Conservation (phyloP, 2,888 invertebrate genomes). For the Caenorhabditis japonica region DNA sequence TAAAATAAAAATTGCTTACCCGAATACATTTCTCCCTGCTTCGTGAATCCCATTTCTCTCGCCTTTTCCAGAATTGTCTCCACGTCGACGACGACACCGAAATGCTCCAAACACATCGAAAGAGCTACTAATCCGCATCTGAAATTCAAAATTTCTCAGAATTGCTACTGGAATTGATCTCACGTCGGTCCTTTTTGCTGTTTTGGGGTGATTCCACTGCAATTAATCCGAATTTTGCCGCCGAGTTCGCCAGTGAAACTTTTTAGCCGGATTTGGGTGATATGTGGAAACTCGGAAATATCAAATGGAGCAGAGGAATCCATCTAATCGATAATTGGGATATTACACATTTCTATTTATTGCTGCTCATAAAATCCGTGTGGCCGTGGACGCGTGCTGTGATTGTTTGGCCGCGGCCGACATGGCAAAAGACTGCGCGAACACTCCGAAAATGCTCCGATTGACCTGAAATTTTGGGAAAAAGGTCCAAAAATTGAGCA, state of each 20-base stretch:
- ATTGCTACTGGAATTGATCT: slow-evolving; percentile 27
- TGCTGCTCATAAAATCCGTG: too few relatives aligned
- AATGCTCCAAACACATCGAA: slow-evolving; percentile 47
- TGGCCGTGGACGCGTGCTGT: too few relatives aligned
- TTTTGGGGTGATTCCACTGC: slow-evolving; percentile 17
- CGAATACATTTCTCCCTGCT: slow-evolving; percentile 87
- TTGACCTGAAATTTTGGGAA: too few relatives aligned
- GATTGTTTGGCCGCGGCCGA: too few relatives aligned
- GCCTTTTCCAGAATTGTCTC: slow-evolving; percentile 81
- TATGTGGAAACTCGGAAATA: slow-evolving; percentile 18
- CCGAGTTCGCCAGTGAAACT: slow-evolving; percentile 23
- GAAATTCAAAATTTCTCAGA: slow-evolving; percentile 3
- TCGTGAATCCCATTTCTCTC: slow-evolving; percentile 83
- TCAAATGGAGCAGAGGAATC: neutral
- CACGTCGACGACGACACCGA: slow-evolving; percentile 78
- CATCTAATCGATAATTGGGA: slow-evolving; percentile 23
- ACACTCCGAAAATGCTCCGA: too few relatives aligned
- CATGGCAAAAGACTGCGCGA: too few relatives aligned
- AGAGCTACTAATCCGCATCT: slow-evolving; percentile 63
- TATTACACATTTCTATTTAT: too few relatives aligned
- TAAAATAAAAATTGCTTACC: slow-evolving; percentile 35
- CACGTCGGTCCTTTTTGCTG: slow-evolving; percentile 54
- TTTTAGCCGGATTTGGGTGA: slow-evolving; percentile 20
- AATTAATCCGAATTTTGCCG: slow-evolving; percentile 13
- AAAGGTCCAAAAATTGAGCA: too few relatives aligned